Base-by-base conservation (phyloP, 2,113 vertebrate species). In the Hystrix brachyura region DNA sequence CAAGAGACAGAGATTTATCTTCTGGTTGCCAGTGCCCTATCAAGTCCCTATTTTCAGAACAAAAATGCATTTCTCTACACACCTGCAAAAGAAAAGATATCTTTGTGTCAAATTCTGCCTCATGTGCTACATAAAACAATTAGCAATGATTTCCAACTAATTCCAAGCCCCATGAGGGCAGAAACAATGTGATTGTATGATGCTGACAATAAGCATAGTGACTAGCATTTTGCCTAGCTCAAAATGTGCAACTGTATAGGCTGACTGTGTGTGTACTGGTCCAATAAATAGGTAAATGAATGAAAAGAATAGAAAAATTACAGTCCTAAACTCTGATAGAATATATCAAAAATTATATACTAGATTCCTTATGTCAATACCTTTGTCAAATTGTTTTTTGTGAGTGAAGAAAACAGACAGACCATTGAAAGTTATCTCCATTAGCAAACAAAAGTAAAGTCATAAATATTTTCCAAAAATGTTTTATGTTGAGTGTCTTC, bases 91-190 rank as follows among this genome's bases (percentile, higher is more conserved):
- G 13, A 87, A 92, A 83, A 60, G 27, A 83, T 57, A n/a, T n/a
- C 7, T 76, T 65, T 59, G 6, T 23, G 4, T 62, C 23, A 59
- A 46, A 53, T 46, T 71, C 17, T 64, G 8, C 18, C 4, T 7
- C 13, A 48, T 55, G n/a, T 53, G 78, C 60, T 72, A 3, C 32
- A 55, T 60, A 85, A 46, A 48, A 4, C 29, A 59, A 3, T 71
- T 59, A 71, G 55, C 51, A 60, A 87, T 69, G 38, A 91, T 91
- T 94, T 87, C 8, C 48, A 90, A n/a, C 7, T 67, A 93, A 62
- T 67, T 74, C 51, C 17, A 84, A 72, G 27, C 13, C 53, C 5
- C 55, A 7, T 19, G 13, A 87, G n/a, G 8, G 7, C 25, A 69
- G 17, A 32, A 79, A n/a, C 2, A 76, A 65, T 21, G 1, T n/a